Evolutionary conservation across 2,888 invertebrate genomes (phyloP), one percentile per base, ranked within the genome.

Genomic region (Furcula furcula): DNA sequence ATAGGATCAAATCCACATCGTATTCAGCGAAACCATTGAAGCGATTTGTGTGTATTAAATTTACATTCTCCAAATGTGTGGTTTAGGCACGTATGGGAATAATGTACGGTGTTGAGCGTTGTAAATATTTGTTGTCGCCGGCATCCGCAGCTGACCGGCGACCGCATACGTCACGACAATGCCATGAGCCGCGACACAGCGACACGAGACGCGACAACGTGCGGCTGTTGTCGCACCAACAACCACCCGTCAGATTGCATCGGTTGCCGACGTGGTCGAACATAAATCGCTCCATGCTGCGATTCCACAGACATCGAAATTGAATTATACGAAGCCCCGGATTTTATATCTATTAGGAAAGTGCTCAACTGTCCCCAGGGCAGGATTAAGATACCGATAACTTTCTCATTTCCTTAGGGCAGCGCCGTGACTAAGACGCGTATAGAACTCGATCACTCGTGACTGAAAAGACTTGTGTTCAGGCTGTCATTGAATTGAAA

Each of bases 311-410:
- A 58, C 37, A 66, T 65, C 64, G 64, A 78, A 84, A 85, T 84
- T 81, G 82, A 84, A 84, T 85, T 82, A 81, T 75, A 76, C 84
- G 65, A 70, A 78, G 63, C 70, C 57, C 69, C 70, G 80, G 81
- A 79, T 86, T 85, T 84, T 84, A 83, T 83, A 86, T 84, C 80
- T 85, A 83, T 84, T 81, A 80, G 76, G 74, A 76, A 74, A 76
- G 75, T 77, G 74, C 65, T 76, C 71, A 69, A 63, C 77, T 65
- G 76, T 73, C 81, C 80, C 78, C 57, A 55, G 75, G 75, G 77
- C 63, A 72, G 78, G 84, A 79, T 85, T 85, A 81, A 77, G 81
- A 77, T 75, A 77, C 73, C 76, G 85, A 84, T 85, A 86, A 85
- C 82, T 81, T 86, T 82, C 80, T 81, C 84, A 85, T 85, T 86